A percentile compares a stretch with the other conserved stretches of the same genome.
Conservation (phyloP, 1,140 invertebrate species). For the Micrasema minimum region DNA sequence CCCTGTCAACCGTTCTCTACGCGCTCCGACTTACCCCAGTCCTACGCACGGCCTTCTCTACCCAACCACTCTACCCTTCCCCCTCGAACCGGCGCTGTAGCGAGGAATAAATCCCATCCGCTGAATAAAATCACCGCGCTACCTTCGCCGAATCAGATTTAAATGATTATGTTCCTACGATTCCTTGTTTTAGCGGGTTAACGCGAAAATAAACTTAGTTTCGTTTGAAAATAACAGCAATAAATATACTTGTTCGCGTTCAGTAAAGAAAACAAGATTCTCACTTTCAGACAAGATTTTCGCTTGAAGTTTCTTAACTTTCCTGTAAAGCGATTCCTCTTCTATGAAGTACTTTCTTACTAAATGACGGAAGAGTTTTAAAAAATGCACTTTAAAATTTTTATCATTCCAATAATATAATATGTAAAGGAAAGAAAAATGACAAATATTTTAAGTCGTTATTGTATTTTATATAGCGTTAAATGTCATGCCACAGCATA, state of each 20-base stretch:
- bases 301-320: too few species aligned
- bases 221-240: background rate
- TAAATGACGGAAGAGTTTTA: too few species aligned
- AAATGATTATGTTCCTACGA: constrained; percentile 12
- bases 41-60: constrained; percentile 1
- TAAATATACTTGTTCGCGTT: background rate
- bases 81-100: background rate
- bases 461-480: too few species aligned
- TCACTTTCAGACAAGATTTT: too few species aligned
- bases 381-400: too few species aligned
- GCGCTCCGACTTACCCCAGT: constrained; percentile 31
- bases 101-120: constrained; percentile 4
- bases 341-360: too few species aligned
- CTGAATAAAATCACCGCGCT: constrained; percentile 14
- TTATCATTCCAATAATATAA: too few species aligned
- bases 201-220: constrained; percentile 9
- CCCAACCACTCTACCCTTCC: background rate
- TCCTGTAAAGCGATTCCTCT: too few species aligned
- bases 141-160: constrained; percentile 22
- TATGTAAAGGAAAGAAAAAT: too few species aligned
- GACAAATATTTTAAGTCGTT: too few species aligned
- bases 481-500: too few species aligned
- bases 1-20: constrained; percentile 12
- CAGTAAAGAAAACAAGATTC: too few species aligned
- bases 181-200: background rate